phyloP scores from a whole-genome alignment of 1,140 invertebrate species.

The Lysiphlebus fabarum region DNA sequence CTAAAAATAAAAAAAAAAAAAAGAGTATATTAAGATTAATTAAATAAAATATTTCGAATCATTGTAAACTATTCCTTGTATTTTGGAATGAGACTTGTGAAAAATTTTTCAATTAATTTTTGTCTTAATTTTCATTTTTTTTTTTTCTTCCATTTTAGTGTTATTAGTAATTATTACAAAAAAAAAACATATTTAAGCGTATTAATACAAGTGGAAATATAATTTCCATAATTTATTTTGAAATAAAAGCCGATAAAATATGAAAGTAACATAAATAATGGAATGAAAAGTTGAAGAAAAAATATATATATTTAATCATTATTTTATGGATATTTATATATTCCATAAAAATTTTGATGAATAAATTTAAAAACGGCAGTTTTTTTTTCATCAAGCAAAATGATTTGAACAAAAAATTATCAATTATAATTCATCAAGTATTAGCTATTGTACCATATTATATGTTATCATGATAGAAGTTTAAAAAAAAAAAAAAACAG shows the following conservation, averaged over 20 bases:
- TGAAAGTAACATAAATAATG: no score
- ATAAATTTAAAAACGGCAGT: constrained; percentile 29
- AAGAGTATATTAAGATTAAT: constrained; percentile 7
- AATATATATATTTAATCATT: no score
- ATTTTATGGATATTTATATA: no score
- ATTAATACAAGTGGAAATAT: no score
- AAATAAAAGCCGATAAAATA: no score
- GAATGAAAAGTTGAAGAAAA: no score
- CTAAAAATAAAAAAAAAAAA: constrained; percentile 21
- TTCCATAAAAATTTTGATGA: no score
- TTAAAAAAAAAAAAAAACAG: constrained; percentile 24
- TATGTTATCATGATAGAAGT: constrained; percentile 43
- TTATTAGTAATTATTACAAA: no score
- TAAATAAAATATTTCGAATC: constrained; percentile 27
- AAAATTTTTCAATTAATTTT: not conserved
- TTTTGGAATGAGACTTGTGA: constrained; percentile 10
- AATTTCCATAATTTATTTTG: no score
- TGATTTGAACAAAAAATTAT: constrained; percentile 29
- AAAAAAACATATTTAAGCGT: no score
- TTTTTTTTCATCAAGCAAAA: constrained; percentile 35
- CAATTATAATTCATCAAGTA: constrained; percentile 46
- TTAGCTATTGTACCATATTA: constrained; percentile 51
- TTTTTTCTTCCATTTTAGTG: no score
- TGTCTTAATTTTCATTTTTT: constrained; percentile 10
- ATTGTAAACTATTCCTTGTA: constrained; percentile 32